Evolutionary conservation across 2,113 vertebrate genomes (phyloP).

Genomic region (Lepus americanus): DNA sequence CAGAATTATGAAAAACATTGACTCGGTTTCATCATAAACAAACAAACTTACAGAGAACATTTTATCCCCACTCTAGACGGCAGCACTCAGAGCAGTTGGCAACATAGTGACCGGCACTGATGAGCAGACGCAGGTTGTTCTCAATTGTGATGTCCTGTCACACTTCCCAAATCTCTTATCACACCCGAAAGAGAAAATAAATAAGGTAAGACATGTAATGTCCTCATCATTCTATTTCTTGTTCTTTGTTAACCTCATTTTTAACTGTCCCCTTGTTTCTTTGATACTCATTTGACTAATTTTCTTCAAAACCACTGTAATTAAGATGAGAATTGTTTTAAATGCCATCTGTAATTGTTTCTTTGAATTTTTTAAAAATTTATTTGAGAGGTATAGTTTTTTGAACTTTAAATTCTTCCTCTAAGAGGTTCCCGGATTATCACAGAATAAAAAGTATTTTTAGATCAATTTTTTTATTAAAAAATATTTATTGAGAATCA

Average conservation of each 20-base stretch:
- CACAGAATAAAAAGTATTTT: conserved; percentile 24
- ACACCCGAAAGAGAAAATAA: conserved; percentile 99
- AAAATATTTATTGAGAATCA: too few relatives aligned
- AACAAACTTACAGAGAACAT: conserved; percentile 50
- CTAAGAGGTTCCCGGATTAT: not conserved
- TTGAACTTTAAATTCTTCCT: conserved; percentile 25
- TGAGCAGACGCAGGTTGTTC: conserved; percentile 99
- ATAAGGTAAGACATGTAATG: conserved; percentile 91
- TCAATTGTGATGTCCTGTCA: conserved; percentile 99
- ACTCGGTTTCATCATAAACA: conserved; percentile 46
- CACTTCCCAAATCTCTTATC: conserved; percentile 98
- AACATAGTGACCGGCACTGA: conserved; percentile 99
- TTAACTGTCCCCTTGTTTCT: not conserved
- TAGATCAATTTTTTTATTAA: not conserved
- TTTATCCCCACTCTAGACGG: conserved; percentile 90
- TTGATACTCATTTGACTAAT: not conserved
- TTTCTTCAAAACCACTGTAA: conserved; percentile 11
- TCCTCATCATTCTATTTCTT: not conserved
- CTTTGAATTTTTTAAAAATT: too few relatives aligned
- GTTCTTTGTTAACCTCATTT: conserved; percentile 41
- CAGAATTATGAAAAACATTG: conserved; percentile 47
- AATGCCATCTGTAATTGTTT: not conserved
- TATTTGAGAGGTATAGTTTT: not conserved
- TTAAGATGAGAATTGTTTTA: conserved; percentile 36
- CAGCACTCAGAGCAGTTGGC: conserved; percentile 97